A percentile compares a stretch with the other conserved stretches of the same genome.
Conservation (phyloP, 2,888 invertebrate genomes). For the Odontocerum albicorne region DNA sequence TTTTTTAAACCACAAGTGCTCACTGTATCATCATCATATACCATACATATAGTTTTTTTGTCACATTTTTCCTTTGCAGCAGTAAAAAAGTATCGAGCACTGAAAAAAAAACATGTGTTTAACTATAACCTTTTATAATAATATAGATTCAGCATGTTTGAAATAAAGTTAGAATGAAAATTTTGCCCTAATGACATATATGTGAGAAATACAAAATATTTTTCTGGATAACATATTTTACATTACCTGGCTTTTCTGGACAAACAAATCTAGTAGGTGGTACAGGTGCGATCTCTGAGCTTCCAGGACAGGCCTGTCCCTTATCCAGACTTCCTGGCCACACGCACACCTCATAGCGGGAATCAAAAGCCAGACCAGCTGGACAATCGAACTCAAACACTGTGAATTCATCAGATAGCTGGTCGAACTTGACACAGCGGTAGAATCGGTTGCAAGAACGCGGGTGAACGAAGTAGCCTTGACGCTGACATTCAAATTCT, state of each 20-base stretch:
- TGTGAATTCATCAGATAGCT: slow-evolving; percentile 71
- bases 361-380: slow-evolving; percentile 74
- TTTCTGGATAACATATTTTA: too few relatives aligned
- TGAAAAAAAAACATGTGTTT: too few relatives aligned
- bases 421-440: slow-evolving; percentile 79
- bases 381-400: slow-evolving; percentile 82
- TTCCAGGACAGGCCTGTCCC: slow-evolving; percentile 74
- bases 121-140: too few relatives aligned
- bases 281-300: slow-evolving; percentile 77
- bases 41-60: too few relatives aligned
- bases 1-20: too few relatives aligned
- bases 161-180: too few relatives aligned
- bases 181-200: too few relatives aligned
- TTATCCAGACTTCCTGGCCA: slow-evolving; percentile 76
- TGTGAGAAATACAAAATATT: too few relatives aligned
- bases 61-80: too few relatives aligned
- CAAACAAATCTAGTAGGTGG: slow-evolving; percentile 68
- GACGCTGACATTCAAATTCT: slow-evolving; percentile 72
- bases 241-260: slow-evolving; percentile 60
- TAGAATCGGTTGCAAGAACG: slow-evolving; percentile 77
- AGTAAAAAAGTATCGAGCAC: too few relatives aligned
- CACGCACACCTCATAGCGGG: slow-evolving; percentile 75
- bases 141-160: too few relatives aligned
- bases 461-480: slow-evolving; percentile 79
- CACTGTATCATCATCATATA: too few relatives aligned